Conservation (phyloP, 2,113 vertebrate species). For the Bufo bufo region DNA sequence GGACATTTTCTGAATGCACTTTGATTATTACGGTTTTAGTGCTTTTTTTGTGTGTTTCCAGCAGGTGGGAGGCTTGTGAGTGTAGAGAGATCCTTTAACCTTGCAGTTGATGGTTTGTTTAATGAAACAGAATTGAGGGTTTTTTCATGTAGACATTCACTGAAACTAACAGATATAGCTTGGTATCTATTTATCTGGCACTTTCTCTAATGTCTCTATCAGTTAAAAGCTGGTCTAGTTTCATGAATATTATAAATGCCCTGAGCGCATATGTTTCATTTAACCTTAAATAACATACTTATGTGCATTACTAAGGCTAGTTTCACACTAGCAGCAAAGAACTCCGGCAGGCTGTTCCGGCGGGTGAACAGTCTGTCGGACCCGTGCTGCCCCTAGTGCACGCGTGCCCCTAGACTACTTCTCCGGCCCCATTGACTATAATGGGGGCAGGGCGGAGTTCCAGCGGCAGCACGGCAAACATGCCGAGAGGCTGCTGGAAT, state of each 20-base stretch:
- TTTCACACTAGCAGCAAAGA: too few relatives aligned
- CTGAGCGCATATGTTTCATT: background rate
- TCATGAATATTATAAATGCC: background rate
- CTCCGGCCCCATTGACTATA: too few relatives aligned
- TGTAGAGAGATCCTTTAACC: background rate
- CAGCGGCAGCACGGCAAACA: too few relatives aligned
- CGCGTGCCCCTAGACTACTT: too few relatives aligned
- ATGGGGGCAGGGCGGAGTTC: too few relatives aligned
- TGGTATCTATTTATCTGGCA: background rate
- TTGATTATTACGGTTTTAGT: slow-evolving; percentile 4
- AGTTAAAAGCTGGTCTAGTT: background rate
- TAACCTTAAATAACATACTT: background rate
- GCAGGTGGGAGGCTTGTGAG: background rate
- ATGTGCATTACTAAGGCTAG: too few relatives aligned
- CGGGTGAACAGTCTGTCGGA: too few relatives aligned
- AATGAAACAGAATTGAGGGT: background rate
- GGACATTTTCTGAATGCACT: background rate
- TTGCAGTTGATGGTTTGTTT: background rate
- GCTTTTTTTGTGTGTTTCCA: background rate
- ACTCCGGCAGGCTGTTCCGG: too few relatives aligned
- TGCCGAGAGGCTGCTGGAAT: too few relatives aligned
- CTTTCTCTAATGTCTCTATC: background rate
- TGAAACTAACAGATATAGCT: background rate
- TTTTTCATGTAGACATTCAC: background rate
- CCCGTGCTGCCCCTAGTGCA: too few relatives aligned